phyloP scores from a whole-genome alignment of 2,888 invertebrate genomes.

The Ephialtes manifestator region DNA sequence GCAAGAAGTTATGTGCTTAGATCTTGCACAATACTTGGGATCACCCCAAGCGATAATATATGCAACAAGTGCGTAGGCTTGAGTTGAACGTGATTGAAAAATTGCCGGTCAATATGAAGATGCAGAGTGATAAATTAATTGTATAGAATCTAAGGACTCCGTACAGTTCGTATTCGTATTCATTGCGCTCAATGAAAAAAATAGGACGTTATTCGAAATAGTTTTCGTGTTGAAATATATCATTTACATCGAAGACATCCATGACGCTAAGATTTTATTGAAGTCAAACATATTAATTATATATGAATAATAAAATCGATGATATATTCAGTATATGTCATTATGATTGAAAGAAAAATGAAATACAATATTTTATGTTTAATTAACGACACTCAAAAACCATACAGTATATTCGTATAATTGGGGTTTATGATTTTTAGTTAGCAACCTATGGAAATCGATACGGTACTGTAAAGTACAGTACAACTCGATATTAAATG shows the following conservation, averaged over 20 bases:
- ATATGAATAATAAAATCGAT: too few relatives aligned
- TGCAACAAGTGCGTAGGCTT: not conserved
- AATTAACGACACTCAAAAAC: not conserved
- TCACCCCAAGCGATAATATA: not conserved
- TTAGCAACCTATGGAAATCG: not conserved
- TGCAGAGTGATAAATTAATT: conserved; percentile 55
- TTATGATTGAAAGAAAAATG: not conserved
- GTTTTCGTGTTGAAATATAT: too few relatives aligned
- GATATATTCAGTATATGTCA: not conserved
- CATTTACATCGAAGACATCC: too few relatives aligned
- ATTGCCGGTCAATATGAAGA: conserved; percentile 58
- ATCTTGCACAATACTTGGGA: not conserved
- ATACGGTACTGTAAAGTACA: not conserved
- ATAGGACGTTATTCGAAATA: not conserved
- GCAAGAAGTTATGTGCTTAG: conserved; percentile 5
- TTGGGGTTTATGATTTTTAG: not conserved
- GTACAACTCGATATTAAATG: not conserved
- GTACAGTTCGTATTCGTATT: conserved; percentile 1
- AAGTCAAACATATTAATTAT: too few relatives aligned
- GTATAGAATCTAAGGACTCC: not conserved
- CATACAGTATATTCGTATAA: not conserved
- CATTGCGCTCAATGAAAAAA: not conserved
- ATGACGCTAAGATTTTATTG: too few relatives aligned
- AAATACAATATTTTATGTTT: too few relatives aligned
- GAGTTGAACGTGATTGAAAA: conserved; percentile 51